A percentile compares a stretch with the other conserved stretches of the same genome.
Conservation (phyloP, 2,888 invertebrate genomes). For the Xylophagus ater region DNA sequence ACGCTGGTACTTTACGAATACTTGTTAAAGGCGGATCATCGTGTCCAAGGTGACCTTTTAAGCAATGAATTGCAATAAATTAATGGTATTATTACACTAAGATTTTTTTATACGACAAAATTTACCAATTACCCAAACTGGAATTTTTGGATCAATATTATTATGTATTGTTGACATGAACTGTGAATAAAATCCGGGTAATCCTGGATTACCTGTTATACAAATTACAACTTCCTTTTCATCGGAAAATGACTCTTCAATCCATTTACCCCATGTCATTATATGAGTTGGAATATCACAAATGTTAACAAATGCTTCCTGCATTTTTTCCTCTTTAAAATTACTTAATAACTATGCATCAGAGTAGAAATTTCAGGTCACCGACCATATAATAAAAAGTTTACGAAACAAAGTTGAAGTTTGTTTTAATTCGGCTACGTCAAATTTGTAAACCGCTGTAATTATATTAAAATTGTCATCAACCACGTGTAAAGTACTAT, state of each 20-base stretch:
- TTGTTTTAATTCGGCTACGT: no score
- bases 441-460: no score
- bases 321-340: slow-evolving; percentile 23
- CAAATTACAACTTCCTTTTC: slow-evolving; percentile 57
- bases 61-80: no score
- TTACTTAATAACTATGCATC: slow-evolving; percentile 6
- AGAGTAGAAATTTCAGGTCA: no score
- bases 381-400: no score
- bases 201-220: slow-evolving; percentile 82
- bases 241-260: slow-evolving; percentile 48
- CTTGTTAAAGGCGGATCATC: slow-evolving; percentile 50
- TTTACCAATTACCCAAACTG: slow-evolving; percentile 69
- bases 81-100: no score
- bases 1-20: slow-evolving; percentile 40
- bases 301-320: slow-evolving; percentile 40
- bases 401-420: no score
- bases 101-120: slow-evolving; percentile 9
- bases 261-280: slow-evolving; percentile 58
- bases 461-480: no score
- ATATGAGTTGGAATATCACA: slow-evolving; percentile 62
- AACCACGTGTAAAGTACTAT: no score
- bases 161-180: slow-evolving; percentile 58
- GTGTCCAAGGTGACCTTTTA: slow-evolving; percentile 63
- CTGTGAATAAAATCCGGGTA: slow-evolving; percentile 66
- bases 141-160: slow-evolving; percentile 43